Evolutionary conservation across 2,888 invertebrate species (phyloP), one percentile per base, ranked within the genome.

Genomic region (Zonitis immaculata): DNA sequence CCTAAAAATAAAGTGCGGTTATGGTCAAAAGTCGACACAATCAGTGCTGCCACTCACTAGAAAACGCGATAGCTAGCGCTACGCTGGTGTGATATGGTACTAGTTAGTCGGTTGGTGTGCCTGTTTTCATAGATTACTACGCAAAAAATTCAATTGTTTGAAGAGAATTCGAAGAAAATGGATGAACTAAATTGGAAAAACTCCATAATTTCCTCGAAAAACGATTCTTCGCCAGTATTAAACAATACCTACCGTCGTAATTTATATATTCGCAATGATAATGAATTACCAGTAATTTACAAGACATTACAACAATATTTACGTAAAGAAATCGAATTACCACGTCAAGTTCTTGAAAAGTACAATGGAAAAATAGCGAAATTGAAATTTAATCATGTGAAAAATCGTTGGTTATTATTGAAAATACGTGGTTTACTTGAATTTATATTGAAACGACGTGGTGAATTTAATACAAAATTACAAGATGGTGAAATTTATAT

Each of bases 1-100:
- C 50, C 50, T 54, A 32, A 54, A 54, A 42, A 39, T 39, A 20
- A 39, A 39, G 20, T 39, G 11, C 8, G 39, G 39, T 39, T 39
- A 39, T 18, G 1, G 14, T 35, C 14, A 14, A 22, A 4, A 22
- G 3, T 5, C 5, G 22, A 4, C 22, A 22, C 3, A 22, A n/a
- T n/a, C n/a, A 6, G 6, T 25, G 25, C 25, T 4, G 25, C 25
- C 6, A 6, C 25, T 25, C 6, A 25, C 25, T 22, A 22, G 5
- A 22, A 22, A 22, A 22, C 3, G 5, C 3, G 22, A 5, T 5
- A 22, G 5, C 22, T 27, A 27, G 27, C 9, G 27, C 27, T 27
- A 27, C 2, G 3, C 3, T 9, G 27, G 8, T 9, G 9, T 2
- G 2, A 9, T 8, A 9, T 8, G 27, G 3, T 9, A 28, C 11